These are phyloP conservation scores for Spea bombifrons DNA, from an alignment of 2,113 vertebrate genomes.

Conservation along the genomic window DNA sequence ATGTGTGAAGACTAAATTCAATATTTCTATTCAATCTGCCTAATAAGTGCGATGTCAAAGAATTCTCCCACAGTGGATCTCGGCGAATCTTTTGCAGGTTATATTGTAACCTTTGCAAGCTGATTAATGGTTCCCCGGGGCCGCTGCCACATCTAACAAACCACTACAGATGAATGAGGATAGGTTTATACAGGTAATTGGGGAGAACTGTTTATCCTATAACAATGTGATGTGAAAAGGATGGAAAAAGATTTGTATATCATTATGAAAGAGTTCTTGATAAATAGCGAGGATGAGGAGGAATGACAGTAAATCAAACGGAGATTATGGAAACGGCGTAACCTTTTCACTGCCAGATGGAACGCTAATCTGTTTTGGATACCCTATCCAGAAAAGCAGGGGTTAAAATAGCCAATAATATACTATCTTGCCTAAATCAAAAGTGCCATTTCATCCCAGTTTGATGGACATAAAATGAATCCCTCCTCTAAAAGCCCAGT, in stretches of 20 bases:
- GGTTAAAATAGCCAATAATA: background rate
- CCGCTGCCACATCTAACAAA: background rate
- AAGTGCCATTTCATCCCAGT: background rate
- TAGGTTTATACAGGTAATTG: conserved; percentile 1
- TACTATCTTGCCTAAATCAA: background rate
- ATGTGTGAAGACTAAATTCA: no score
- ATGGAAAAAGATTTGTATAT: conserved; percentile 5
- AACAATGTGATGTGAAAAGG: conserved; percentile 5
- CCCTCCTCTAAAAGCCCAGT: background rate
- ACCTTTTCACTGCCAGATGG: background rate
- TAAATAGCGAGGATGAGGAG: background rate
- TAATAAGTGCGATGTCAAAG: no score
- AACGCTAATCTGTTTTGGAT: background rate
- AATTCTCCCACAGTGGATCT: background rate
- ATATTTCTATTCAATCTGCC: no score
- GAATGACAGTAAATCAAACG: conserved; percentile 9
- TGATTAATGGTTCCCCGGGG: conserved; percentile 7
- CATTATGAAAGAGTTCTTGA: background rate
- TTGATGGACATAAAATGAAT: background rate
- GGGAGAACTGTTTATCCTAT: conserved; percentile 17
- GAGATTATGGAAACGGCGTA: background rate
- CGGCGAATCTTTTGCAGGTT: conserved; percentile 8
- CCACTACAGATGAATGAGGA: conserved; percentile 16
- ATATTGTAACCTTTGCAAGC: background rate
- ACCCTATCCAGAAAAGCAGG: background rate